Evolutionary conservation across 2,113 vertebrate species (phyloP), one percentile per base, ranked within the genome.

Genomic region (Oncorhynchus mykiss): DNA sequence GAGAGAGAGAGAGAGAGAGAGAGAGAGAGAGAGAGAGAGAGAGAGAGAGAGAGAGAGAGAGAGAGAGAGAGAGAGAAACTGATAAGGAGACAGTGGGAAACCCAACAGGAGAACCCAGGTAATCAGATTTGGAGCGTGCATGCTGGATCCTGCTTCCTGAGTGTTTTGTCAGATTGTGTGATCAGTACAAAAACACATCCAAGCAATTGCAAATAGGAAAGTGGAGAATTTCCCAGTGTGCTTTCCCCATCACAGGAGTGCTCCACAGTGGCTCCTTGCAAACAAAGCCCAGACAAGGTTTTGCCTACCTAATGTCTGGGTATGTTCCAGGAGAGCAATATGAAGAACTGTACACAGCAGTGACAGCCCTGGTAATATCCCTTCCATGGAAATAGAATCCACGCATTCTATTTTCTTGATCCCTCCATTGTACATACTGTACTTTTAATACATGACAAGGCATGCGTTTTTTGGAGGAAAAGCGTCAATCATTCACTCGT

Each of bases 401-500:
- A 5, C 7, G 34, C 5, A 34, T 34, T 34, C 34, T 34, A 34
- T 39, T 39, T 8, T 8, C 34, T 9, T 45, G 8, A 45, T 11
- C 8, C 39, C 79, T 71, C 72, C 77, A 49, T 84, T 84, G 72
- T 82, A 82, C 84, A 87, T 82, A 84, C 81, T 75, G 64, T 71
- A 72, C 74, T 76, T 80, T 79, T 72, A 71, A 73, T 78, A 71
- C 90, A 77, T 83, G 89, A 88, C 24, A 54, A 75, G 85, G 83
- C 90, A 83, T 68, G 90, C 80, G 78, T 20, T 80, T 77, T 78
- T 67, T 78, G 81, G 86, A 89, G 51, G 76, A 79, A 82, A 83
- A 76, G 83, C 84, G 84, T 88, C 84, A 85, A 82, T 91, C 84
- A 88, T 72, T 86, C 76, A 81, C 84, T 24, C n/a, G 76, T 85